Evolutionary conservation across 2,888 invertebrate species (phyloP), one percentile per base, ranked within the genome.

Genomic region (Anthrax anthrax): DNA sequence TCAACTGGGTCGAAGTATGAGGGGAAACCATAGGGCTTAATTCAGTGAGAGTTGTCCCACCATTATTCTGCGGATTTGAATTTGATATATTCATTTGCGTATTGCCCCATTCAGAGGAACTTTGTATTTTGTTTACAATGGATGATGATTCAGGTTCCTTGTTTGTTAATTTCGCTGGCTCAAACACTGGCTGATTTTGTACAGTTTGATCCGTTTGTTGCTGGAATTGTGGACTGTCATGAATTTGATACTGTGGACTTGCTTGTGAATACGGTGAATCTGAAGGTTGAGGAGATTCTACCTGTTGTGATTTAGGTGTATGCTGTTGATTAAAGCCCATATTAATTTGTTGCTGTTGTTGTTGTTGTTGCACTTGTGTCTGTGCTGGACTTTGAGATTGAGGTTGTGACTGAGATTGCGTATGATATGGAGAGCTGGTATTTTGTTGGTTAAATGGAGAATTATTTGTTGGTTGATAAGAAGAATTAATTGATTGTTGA

Each of bases 401-500:
- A 6, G 34, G 23, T n/a, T 56, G 55, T 4, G 55, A 55, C 44
- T 61, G 60, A 18, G 54, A 59, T 53, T 60, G 60, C 14, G 37
- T 32, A 12, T 61, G 61, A 19, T 57, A 49, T 4, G 52, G 51
- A 10, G 56, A 51, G 16, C 45, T 44, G 1, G 50, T 47, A 39
- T 34, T 51, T 47, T 57, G 47, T 18, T 52, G 51, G 10, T 51
- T 49, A 36, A 53, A 52, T 2, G 57, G 59, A 17, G 57, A 55
- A 12, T 12, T 32, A 32, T 32, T 32, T 3, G 29, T 3, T 12
- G 48, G 60, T 47, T 63, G 59, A 46, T 65, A 67, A 32, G 72
- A 74, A 39, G 72, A 72, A 43, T 60, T 63, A 37, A 67, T 65
- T 0, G 64, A 61, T 42, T 67, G 76, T 58, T 73, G 74, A 58